phyloP scores from a whole-genome alignment of 1,140 invertebrate genomes.

The Forficula auricularia region DNA sequence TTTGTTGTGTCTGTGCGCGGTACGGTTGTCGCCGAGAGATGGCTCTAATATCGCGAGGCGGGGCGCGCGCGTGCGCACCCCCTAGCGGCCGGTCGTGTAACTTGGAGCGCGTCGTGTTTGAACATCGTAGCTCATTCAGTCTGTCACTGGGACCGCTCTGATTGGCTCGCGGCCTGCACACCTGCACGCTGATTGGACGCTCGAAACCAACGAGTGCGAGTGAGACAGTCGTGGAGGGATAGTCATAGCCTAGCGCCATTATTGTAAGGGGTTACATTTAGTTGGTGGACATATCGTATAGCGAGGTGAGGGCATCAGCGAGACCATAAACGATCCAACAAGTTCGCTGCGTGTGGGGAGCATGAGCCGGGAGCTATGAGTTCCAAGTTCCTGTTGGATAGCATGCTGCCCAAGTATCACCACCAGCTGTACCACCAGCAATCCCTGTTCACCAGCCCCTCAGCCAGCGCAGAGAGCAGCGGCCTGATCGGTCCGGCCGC shows the following conservation, averaged over 20 bases:
- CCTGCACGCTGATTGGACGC: slow-evolving; percentile 3
- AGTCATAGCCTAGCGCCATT: slow-evolving; percentile 33
- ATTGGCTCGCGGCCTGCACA: slow-evolving; percentile 23
- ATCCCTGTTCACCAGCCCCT: slow-evolving; percentile 32
- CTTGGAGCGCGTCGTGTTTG: slow-evolving; percentile 25
- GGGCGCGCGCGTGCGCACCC: too few species aligned
- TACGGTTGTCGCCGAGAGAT: too few species aligned
- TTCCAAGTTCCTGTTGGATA: slow-evolving; percentile 92
- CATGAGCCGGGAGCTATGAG: slow-evolving; percentile 46
- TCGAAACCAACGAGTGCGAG: background rate
- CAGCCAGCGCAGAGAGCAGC: slow-evolving; percentile 27
- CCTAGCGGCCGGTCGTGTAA: slow-evolving; percentile 4
- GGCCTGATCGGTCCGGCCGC: slow-evolving; percentile 24
- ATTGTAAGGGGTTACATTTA: slow-evolving; percentile 38
- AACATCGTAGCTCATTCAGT: slow-evolving; percentile 20
- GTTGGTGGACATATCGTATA: slow-evolving; percentile 31
- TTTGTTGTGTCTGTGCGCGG: too few species aligned
- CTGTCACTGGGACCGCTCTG: slow-evolving; percentile 26
- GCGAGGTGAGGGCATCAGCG: slow-evolving; percentile 42
- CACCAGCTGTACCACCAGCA: slow-evolving; percentile 50
- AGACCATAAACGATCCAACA: slow-evolving; percentile 47
- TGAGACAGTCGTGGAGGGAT: background rate
- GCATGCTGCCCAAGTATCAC: slow-evolving; percentile 87
- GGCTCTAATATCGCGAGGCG: too few species aligned
- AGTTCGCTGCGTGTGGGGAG: slow-evolving; percentile 19